A percentile compares a stretch with the other conserved stretches of the same genome.
Evolutionary conservation across 2,888 invertebrate genomes (phyloP).

Genomic region (Pemphredon lugubris): DNA sequence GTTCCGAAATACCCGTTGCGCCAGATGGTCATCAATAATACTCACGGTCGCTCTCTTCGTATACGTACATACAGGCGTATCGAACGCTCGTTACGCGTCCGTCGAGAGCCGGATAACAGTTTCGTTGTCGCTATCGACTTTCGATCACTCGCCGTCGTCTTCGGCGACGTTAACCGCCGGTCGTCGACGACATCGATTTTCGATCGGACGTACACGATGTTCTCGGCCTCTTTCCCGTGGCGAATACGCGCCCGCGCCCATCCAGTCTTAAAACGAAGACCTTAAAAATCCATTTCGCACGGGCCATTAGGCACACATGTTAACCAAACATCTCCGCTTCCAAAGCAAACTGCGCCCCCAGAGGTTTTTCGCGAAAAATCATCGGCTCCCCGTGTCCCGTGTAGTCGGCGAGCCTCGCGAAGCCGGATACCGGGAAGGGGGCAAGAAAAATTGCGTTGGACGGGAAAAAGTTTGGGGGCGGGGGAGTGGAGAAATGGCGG

Average conservation of each 20-base stretch:
- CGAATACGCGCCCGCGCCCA: constrained; percentile 25
- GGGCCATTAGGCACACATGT: constrained; percentile 75
- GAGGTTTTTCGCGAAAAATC: constrained; percentile 63
- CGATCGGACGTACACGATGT: constrained; percentile 42
- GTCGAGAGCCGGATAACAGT: constrained; percentile 33
- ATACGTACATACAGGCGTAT: too few relatives aligned
- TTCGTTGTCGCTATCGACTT: constrained; percentile 36
- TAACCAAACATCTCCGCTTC: constrained; percentile 71
- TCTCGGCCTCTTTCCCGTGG: background rate
- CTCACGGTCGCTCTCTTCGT: too few relatives aligned
- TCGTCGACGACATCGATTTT: constrained; percentile 52
- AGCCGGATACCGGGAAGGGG: background rate
- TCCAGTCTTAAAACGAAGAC: constrained; percentile 63
- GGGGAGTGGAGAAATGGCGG: background rate
- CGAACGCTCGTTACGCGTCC: constrained; percentile 37
- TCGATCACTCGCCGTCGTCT: constrained; percentile 47
- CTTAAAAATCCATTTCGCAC: constrained; percentile 77
- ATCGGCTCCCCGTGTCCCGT: constrained; percentile 37
- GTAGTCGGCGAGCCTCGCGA: background rate
- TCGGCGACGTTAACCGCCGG: constrained; percentile 11
- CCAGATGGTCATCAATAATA: too few relatives aligned
- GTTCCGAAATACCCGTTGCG: too few relatives aligned
- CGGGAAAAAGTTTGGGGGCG: background rate
- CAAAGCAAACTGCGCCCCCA: constrained; percentile 59
- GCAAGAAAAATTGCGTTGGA: constrained; percentile 20